These are phyloP conservation scores for Oryzias woworae DNA, from an alignment of 2,113 vertebrate species.

Conservation along the genomic window DNA sequence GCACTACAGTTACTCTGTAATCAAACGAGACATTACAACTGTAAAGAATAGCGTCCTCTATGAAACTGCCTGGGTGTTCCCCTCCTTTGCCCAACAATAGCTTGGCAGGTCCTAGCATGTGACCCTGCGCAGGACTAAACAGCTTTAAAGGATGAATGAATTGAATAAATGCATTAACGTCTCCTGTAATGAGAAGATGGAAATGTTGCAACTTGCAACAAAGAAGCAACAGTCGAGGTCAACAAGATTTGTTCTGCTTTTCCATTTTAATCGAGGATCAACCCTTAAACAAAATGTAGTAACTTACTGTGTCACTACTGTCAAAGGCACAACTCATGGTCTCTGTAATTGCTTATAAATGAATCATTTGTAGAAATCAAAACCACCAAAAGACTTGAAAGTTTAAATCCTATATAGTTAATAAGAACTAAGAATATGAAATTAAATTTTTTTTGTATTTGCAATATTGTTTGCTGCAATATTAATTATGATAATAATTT, in stretches of 20 bases:
- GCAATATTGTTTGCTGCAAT: no score
- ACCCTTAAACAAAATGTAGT: background rate
- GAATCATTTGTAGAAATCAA: background rate
- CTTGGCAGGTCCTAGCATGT: no score
- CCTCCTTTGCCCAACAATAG: no score
- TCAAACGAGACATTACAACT: conserved; percentile 24
- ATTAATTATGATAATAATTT: no score
- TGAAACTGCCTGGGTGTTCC: no score
- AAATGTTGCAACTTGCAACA: conserved; percentile 11
- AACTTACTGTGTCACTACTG: background rate
- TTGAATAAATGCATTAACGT: background rate
- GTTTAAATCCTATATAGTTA: no score
- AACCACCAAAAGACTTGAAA: background rate
- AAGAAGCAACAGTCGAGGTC: conserved; percentile 1
- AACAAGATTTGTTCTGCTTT: background rate
- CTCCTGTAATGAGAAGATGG: conserved; percentile 29
- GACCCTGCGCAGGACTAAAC: no score
- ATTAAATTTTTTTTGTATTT: no score
- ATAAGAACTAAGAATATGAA: no score
- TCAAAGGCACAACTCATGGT: background rate
- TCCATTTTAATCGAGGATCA: background rate
- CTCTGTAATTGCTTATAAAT: background rate
- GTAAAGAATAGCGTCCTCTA: background rate
- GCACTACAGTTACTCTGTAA: conserved; percentile 11
- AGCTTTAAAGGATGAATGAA: no score